phyloP scores from a whole-genome alignment of 2,113 vertebrate species.

The Seriola dumerili region DNA sequence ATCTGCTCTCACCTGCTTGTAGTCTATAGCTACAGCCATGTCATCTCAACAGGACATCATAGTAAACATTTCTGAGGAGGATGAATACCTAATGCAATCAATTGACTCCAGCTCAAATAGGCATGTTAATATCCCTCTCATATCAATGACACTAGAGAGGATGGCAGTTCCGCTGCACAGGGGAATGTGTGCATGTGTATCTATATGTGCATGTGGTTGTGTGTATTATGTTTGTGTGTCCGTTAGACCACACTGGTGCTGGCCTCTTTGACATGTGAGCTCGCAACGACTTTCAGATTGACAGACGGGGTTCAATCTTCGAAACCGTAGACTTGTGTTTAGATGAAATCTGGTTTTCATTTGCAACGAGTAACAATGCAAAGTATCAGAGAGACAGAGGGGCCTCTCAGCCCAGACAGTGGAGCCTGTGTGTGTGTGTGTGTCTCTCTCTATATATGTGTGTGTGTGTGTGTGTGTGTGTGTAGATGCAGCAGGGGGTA shows the following conservation, averaged over 20 bases:
- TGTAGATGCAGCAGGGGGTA: conserved; percentile 52
- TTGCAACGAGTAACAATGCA: conserved; percentile 71
- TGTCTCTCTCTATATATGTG: conserved; percentile 21
- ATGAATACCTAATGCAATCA: conserved; percentile 77
- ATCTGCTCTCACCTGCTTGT: conserved; percentile 16
- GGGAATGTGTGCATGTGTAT: conserved; percentile 26
- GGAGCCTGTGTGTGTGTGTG: conserved; percentile 50
- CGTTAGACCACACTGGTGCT: conserved; percentile 62
- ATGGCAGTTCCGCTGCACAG: conserved; percentile 31
- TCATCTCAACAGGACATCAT: conserved; percentile 12
- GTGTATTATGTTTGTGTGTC: conserved; percentile 21
- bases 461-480: conserved; percentile 57
- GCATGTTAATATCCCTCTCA: conserved; percentile 43
- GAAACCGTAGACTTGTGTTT: conserved; percentile 71
- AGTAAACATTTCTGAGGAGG: conserved; percentile 42
- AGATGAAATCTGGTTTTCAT: conserved; percentile 80
- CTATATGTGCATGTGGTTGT: conserved; percentile 20
- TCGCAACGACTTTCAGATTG: conserved; percentile 58
- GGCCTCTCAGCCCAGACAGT: conserved; percentile 68
- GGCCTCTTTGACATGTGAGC: conserved; percentile 71
- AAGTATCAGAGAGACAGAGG: conserved; percentile 66
- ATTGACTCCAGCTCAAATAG: conserved; percentile 63
- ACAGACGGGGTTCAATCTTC: conserved; percentile 68
- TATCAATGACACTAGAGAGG: conserved; percentile 56
- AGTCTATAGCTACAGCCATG: neutral